These are phyloP conservation scores for Galeopsomyia nigrocyanea DNA, from an alignment of 2,888 invertebrate species.

Conservation along the genomic window DNA sequence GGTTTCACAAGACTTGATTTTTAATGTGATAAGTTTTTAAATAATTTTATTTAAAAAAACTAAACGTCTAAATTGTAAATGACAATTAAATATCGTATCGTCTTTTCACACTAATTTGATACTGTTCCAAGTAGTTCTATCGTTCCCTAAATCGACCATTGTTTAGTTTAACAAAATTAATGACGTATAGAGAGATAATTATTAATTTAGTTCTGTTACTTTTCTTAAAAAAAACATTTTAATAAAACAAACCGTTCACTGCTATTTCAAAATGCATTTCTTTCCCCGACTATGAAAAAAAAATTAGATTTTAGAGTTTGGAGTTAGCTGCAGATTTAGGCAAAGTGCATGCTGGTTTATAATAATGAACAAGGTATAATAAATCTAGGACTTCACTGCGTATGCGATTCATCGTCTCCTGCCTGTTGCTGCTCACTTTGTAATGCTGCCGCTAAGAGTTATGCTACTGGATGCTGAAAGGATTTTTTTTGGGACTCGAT, in stretches of 20 bases:
- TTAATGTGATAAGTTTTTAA: constrained; percentile 11
- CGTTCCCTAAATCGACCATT: neutral
- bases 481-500: constrained; percentile 47
- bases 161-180: neutral
- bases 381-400: neutral
- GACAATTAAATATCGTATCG: neutral
- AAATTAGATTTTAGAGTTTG: constrained; percentile 16
- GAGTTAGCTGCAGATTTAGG: constrained; percentile 1
- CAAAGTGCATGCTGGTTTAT: constrained; percentile 35
- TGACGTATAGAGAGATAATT: too few relatives aligned
- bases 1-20: neutral
- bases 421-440: constrained; percentile 12
- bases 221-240: constrained; percentile 3
- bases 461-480: constrained; percentile 4
- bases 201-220: neutral
- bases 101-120: too few relatives aligned
- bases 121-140: too few relatives aligned
- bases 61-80: neutral
- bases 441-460: neutral
- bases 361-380: constrained; percentile 15
- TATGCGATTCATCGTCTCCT: neutral
- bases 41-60: constrained; percentile 11
- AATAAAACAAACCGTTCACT: constrained; percentile 22
- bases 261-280: constrained; percentile 18
- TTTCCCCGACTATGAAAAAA: neutral